Base-by-base conservation (phyloP, 2,888 invertebrate species). In the Troilus luridus region DNA sequence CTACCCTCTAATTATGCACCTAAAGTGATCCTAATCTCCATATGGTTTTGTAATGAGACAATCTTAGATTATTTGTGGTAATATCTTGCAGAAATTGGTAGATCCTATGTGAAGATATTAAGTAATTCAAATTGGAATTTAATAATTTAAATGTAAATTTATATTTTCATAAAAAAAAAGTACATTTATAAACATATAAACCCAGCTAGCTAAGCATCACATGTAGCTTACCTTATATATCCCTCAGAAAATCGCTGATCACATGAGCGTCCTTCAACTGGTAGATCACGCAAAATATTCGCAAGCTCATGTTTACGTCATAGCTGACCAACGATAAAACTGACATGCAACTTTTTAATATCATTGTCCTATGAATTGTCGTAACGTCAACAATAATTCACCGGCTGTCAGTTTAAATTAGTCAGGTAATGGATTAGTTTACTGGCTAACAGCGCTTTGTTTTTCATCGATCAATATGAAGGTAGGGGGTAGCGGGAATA, bases 241-340 rank as follows among this genome's bases (percentile, higher is more conserved):
- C 14, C 72, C 72, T 27, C 41, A 41, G 19, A 27, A 77, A 41
- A 41, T 77, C 6, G 2, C 41, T 41, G 17, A 19, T 41, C 27
- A 27, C 8, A 41, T 8, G 17, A 1, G 14, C 19, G 72, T 41
- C 72, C 72, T 77, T 77, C 72, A 77, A 77, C 72, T 8, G 27
- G 41, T 8, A 27, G 17, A 77, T 77, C 21, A 77, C 27, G 41
- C 72, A 41, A 77, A 41, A 77, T 77, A 77, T 41, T 9, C 21
- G 72, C 72, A 41, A 77, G 17, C 72, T 77, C 72, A 77, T 77
- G 72, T 41, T 77, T 77, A 17, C 72, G 72, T 77, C 72, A 27
- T 41, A 77, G 27, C 21, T 19, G 17, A 41, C 27, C 9, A 77
- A 77, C 72, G 41, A 21, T 5, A 21, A 41, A 17, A 41, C 41